phyloP scores from a whole-genome alignment of 2,113 vertebrate species.

The Sebastes fasciatus region DNA sequence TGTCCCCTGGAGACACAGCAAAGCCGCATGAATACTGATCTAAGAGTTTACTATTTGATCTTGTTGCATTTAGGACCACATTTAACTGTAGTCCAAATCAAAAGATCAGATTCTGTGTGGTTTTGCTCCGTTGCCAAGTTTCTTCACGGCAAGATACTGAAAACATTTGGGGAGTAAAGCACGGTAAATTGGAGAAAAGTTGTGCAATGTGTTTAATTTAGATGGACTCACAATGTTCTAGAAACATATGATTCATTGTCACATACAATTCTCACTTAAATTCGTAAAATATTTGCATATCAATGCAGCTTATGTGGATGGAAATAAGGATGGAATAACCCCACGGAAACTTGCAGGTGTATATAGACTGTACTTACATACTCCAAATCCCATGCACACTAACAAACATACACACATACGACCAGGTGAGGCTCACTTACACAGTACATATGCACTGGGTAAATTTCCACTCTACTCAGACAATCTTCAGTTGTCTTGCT shows the following conservation, averaged over 20 bases:
- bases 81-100: not conserved
- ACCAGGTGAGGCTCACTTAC: conserved; percentile 37
- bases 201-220: not conserved
- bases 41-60: not conserved
- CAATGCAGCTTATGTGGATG: not conserved
- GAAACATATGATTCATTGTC: not conserved
- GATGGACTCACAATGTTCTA: not conserved
- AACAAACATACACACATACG: conserved; percentile 22
- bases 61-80: not conserved
- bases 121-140: not conserved
- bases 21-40: not conserved
- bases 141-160: not conserved
- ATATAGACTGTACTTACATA: not conserved
- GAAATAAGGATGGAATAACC: not conserved
- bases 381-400: not conserved
- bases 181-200: not conserved
- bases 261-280: not conserved
- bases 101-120: conserved; percentile 3
- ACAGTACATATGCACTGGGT: conserved; percentile 63
- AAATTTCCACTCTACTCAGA: conserved; percentile 83
- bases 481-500: conserved; percentile 82
- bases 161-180: not conserved
- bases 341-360: not conserved
- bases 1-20: not conserved
- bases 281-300: not conserved